Evolutionary conservation across 2,113 vertebrate species (phyloP).

Genomic region (Eulemur rufifrons): DNA sequence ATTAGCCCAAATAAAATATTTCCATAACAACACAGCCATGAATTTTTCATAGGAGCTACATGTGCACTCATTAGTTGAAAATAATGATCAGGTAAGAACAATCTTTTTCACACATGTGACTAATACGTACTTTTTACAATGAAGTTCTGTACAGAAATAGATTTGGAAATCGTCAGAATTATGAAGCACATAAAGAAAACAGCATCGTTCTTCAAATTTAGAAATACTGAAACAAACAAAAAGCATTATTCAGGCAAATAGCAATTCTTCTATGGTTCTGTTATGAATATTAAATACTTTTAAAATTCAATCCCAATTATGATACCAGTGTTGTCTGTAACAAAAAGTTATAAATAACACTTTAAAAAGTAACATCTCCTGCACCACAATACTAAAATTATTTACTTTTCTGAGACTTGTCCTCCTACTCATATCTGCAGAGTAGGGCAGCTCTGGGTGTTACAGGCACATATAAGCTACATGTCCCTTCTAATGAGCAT

Average conservation of each 20-base stretch:
- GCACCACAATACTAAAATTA: background rate
- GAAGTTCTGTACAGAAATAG: slow-evolving; percentile 98
- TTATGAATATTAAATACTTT: slow-evolving; percentile 5
- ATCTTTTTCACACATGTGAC: background rate
- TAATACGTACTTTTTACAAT: slow-evolving; percentile 93
- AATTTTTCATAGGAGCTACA: background rate
- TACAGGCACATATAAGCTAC: background rate
- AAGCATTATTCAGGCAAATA: slow-evolving; percentile 33
- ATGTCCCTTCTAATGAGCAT: background rate
- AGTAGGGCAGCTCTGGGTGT: background rate
- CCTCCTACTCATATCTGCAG: background rate
- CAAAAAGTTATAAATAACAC: background rate
- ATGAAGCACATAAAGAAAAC: slow-evolving; percentile 97
- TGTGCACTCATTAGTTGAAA: slow-evolving; percentile 26
- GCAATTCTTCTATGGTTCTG: background rate
- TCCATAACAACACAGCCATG: background rate
- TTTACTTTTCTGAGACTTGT: background rate
- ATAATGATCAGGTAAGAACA: slow-evolving; percentile 18
- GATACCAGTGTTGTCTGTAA: background rate
- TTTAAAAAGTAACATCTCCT: background rate
- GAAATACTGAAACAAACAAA: slow-evolving; percentile 91
- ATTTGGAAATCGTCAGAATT: slow-evolving; percentile 99
- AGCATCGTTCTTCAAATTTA: slow-evolving; percentile 98
- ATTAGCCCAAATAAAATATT: slow-evolving; percentile 32
- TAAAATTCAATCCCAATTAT: background rate